Evolutionary conservation across 1,140 invertebrate species (phyloP).

Genomic region (Sinella curviseta): DNA sequence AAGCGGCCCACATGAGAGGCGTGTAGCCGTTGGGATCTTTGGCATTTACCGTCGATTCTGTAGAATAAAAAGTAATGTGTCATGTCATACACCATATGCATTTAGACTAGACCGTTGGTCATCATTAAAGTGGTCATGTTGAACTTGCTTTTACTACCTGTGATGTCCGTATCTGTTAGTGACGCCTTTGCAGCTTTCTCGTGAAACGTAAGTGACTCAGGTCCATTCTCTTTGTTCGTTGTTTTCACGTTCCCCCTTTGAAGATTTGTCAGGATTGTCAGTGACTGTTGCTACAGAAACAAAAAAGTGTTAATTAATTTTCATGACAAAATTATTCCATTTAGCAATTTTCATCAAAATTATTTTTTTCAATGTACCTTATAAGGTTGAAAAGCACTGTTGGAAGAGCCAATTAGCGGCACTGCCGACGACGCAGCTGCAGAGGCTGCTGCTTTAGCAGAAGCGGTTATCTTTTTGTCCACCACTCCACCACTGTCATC

Average conservation of each 20-base stretch:
- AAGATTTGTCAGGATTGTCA: constrained; percentile 47
- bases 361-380: constrained; percentile 35
- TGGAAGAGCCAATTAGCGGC: constrained; percentile 42
- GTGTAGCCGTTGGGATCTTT: constrained; percentile 33
- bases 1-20: constrained; percentile 41
- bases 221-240: constrained; percentile 32
- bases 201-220: constrained; percentile 41
- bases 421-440: neutral
- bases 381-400: constrained; percentile 47
- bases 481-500: neutral
- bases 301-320: constrained; percentile 6
- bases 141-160: constrained; percentile 19
- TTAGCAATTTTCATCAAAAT: neutral
- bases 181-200: constrained; percentile 40
- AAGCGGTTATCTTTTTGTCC: neutral
- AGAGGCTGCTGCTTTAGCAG: neutral
- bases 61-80: neutral
- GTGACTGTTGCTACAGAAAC: constrained; percentile 29
- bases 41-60: constrained; percentile 40
- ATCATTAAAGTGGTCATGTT: no score
- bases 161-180: constrained; percentile 22
- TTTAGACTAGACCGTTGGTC: no score
- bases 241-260: constrained; percentile 48
- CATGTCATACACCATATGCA: neutral
- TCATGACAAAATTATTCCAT: neutral